These are phyloP conservation scores for Opisthocomus hoazin DNA, from an alignment of 2,113 vertebrate species.

Conservation along the genomic window DNA sequence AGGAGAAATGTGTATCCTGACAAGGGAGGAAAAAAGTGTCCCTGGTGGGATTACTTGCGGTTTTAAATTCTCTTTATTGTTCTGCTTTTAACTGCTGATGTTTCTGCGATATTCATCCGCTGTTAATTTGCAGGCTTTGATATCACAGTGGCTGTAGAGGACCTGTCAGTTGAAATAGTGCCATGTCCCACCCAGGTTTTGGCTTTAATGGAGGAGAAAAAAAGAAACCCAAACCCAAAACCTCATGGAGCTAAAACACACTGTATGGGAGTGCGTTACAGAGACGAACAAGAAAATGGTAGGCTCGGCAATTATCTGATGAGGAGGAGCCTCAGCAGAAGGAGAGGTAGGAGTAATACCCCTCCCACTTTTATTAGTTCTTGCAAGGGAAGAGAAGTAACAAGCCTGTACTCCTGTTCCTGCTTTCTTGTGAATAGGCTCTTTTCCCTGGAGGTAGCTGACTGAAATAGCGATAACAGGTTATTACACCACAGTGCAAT, in stretches of 20 bases:
- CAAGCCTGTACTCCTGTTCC: not conserved
- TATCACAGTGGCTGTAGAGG: not conserved
- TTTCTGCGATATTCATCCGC: not conserved
- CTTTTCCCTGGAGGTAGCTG: not conserved
- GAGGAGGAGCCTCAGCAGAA: not conserved
- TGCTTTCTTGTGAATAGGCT: not conserved
- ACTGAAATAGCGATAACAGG: not conserved
- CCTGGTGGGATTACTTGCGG: not conserved
- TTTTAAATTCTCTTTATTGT: not conserved
- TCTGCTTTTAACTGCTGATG: not conserved
- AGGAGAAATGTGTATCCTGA: not conserved
- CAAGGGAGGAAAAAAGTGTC: not conserved
- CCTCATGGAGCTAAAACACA: not conserved
- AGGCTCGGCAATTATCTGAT: not conserved
- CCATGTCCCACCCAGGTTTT: not conserved
- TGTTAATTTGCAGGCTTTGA: not conserved
- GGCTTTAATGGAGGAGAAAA: not conserved
- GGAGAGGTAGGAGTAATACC: not conserved
- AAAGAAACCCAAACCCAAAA: not conserved
- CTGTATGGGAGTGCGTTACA: fast-evolving
- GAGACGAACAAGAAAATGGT: not conserved
- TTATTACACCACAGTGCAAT: not conserved
- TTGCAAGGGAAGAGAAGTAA: not conserved
- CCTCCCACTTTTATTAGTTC: not conserved
- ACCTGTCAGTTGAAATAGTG: not conserved